A percentile compares a stretch with the other conserved stretches of the same genome.
Conservation (phyloP, 2,113 vertebrate species). For the Nothocercus julius region DNA sequence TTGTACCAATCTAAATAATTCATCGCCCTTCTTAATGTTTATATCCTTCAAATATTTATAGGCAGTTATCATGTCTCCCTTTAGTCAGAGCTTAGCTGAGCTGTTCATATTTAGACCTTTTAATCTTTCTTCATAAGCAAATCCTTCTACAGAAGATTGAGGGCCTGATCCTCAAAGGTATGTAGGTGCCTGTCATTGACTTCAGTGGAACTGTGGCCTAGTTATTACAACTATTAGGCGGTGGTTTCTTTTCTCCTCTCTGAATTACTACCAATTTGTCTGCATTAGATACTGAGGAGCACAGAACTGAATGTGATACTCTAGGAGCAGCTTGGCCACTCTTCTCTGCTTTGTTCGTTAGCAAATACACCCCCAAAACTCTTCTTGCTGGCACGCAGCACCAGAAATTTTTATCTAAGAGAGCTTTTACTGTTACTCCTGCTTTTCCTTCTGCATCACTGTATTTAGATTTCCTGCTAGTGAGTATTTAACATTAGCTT, state of each 20-base stretch:
- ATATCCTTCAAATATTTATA: conserved; percentile 75
- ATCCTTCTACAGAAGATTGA: conserved; percentile 36
- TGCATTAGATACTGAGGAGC: neutral
- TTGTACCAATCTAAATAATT: conserved; percentile 71
- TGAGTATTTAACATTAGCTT: neutral
- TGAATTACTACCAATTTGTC: neutral
- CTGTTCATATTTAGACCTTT: conserved; percentile 58
- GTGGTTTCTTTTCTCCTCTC: neutral
- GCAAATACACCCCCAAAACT: neutral
- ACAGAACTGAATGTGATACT: neutral
- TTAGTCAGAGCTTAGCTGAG: conserved; percentile 60
- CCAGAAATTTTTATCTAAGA: neutral
- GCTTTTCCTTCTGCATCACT: neutral
- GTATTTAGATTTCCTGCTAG: neutral
- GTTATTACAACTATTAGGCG: neutral
- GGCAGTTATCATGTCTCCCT: conserved; percentile 57
- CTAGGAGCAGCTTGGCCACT: neutral
- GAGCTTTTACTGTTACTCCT: neutral
- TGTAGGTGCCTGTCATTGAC: conserved; percentile 18
- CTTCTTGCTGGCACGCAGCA: neutral
- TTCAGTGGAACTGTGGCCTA: conserved; percentile 1
- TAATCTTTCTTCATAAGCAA: conserved; percentile 67
- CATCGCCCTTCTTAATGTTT: conserved; percentile 63
- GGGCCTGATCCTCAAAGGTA: conserved; percentile 58
- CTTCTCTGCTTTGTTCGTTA: neutral